These are phyloP conservation scores for Actias luna DNA, from an alignment of 2,888 invertebrate species.

Conservation along the genomic window DNA sequence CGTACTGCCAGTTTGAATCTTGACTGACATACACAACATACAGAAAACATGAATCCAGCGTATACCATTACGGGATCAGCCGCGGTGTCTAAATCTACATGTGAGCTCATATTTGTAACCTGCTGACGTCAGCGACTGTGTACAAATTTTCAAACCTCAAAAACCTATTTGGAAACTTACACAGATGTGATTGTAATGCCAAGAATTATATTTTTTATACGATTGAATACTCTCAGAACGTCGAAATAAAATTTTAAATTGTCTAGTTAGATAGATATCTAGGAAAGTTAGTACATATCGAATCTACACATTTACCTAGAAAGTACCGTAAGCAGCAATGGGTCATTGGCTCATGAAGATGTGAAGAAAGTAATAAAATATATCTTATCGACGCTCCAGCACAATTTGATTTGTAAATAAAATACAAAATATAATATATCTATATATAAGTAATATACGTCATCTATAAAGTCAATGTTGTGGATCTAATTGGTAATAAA, in stretches of 20 bases:
- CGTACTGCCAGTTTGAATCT: too few relatives aligned
- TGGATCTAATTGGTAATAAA: neutral
- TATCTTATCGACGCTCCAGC: constrained; percentile 47
- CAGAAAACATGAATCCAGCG: too few relatives aligned
- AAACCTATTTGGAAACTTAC: too few relatives aligned
- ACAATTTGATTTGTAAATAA: constrained; percentile 51
- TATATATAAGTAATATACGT: constrained; percentile 18
- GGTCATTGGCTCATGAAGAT: constrained; percentile 73
- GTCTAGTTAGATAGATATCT: neutral
- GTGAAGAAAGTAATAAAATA: constrained; percentile 63
- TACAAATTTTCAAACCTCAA: too few relatives aligned
- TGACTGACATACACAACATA: too few relatives aligned
- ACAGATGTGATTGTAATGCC: neutral
- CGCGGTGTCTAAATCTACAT: too few relatives aligned
- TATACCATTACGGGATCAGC: too few relatives aligned
- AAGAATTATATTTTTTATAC: neutral
- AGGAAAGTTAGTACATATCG: constrained; percentile 41
- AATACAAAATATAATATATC: constrained; percentile 23
- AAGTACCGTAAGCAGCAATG: constrained; percentile 68
- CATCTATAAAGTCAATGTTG: neutral
- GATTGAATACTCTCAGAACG: neutral
- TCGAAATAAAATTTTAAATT: neutral
- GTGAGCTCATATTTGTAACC: too few relatives aligned
- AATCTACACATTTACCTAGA: constrained; percentile 33
- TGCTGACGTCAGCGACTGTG: too few relatives aligned